These are phyloP conservation scores for Ecdyonurus torrentis DNA, from an alignment of 2,888 invertebrate species.

Conservation along the genomic window DNA sequence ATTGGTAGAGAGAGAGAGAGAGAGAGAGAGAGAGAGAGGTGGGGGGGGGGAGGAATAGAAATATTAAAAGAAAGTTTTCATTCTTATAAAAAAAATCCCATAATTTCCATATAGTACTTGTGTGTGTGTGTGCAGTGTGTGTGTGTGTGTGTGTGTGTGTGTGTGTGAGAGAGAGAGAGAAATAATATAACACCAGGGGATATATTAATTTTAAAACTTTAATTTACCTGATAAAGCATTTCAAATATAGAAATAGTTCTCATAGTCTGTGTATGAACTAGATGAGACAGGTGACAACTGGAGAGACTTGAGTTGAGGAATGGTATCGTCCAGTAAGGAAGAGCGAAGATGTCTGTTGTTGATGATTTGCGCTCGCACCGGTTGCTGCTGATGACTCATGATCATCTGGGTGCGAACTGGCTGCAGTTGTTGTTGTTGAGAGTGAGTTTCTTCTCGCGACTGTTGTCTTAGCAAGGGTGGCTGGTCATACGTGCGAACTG, in stretches of 20 bases:
- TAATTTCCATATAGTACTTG: too few relatives aligned
- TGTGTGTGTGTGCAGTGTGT: too few relatives aligned
- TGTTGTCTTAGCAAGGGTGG: conserved; percentile 22
- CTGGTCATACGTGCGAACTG: conserved; percentile 19
- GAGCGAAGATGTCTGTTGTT: conserved; percentile 4
- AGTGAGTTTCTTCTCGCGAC: conserved; percentile 21
- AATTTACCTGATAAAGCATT: too few relatives aligned
- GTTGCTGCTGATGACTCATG: conserved; percentile 1
- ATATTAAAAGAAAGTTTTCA: too few relatives aligned
- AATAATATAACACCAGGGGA: too few relatives aligned
- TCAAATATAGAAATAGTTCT: conserved; percentile 49
- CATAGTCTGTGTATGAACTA: conserved; percentile 40
- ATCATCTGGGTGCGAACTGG: conserved; percentile 20
- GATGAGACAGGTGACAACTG: conserved; percentile 7
- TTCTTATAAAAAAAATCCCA: too few relatives aligned
- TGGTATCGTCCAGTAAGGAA: conserved; percentile 7
- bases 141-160: too few relatives aligned
- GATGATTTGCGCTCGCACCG: conserved; percentile 10
- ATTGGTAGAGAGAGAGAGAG: too few relatives aligned
- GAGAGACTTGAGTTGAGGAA: conserved; percentile 6
- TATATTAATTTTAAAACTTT: too few relatives aligned
- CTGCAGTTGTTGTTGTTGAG: conserved; percentile 15
- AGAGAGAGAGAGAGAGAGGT: too few relatives aligned
- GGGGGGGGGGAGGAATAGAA: too few relatives aligned
- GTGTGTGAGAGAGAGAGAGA: too few relatives aligned